Conservation (phyloP, 2,797 vertebrate genomes). For the Macropodus opercularis region DNA sequence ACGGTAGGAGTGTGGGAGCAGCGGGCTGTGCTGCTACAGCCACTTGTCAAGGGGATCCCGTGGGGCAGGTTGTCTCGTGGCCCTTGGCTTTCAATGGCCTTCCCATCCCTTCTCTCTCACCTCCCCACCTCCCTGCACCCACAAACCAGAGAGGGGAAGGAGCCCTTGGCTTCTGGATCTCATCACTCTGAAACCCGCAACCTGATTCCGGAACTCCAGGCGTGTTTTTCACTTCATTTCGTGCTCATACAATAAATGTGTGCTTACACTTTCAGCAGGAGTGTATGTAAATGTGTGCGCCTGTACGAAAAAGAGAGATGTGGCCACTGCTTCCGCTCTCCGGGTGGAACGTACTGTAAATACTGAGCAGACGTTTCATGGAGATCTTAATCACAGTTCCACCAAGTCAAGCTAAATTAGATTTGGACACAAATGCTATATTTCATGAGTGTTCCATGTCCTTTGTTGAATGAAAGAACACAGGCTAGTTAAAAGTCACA, state of each 20-base stretch:
- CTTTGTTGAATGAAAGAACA: conserved; percentile 41
- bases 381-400: conserved; percentile 54
- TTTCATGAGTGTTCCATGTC: conserved; percentile 31
- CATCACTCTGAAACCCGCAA: conserved; percentile 76
- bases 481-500: conserved; percentile 17
- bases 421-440: conserved; percentile 47
- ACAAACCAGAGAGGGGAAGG: conserved; percentile 61
- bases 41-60: conserved; percentile 51
- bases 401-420: conserved; percentile 61
- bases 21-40: conserved; percentile 48
- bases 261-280: conserved; percentile 60
- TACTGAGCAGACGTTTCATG: conserved; percentile 55
- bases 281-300: conserved; percentile 33
- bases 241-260: conserved; percentile 76
- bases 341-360: conserved; percentile 40
- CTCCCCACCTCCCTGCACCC: conserved; percentile 32
- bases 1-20: conserved; percentile 63
- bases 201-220: conserved; percentile 71
- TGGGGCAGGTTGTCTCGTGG: conserved; percentile 56
- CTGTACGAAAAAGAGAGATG: conserved; percentile 42
- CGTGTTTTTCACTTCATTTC: conserved; percentile 77
- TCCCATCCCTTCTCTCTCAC: conserved; percentile 49
- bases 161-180: conserved; percentile 78
- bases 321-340: conserved; percentile 47
- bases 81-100: conserved; percentile 49